Evolutionary conservation across 2,113 vertebrate species (phyloP).

Genomic region (Limnothrissa miodon): DNA sequence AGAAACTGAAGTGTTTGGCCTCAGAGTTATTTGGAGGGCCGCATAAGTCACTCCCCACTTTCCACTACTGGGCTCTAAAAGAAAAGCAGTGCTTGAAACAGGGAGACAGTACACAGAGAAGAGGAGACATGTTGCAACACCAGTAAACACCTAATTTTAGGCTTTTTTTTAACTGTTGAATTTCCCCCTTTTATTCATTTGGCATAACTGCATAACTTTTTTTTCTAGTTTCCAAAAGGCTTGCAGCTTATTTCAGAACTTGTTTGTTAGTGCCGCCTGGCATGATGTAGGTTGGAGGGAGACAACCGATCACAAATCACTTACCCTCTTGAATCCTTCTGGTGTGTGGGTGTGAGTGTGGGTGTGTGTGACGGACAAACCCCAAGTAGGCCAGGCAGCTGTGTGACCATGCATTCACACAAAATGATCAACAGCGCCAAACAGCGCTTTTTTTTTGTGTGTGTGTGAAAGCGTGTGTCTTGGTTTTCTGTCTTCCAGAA

Average conservation of each 20-base stretch:
- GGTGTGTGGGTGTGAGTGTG: slow-evolving; percentile 33
- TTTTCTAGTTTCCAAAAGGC: slow-evolving; percentile 10
- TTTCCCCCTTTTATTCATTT: slow-evolving; percentile 66
- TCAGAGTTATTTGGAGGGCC: neutral
- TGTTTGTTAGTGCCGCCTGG: slow-evolving; percentile 35
- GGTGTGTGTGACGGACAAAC: neutral
- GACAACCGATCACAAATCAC: neutral
- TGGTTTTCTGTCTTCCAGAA: slow-evolving; percentile 39
- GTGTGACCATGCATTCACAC: slow-evolving; percentile 31
- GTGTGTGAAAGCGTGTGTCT: slow-evolving; percentile 37
- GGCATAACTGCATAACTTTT: slow-evolving; percentile 56
- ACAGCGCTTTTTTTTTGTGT: neutral
- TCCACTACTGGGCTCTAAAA: neutral
- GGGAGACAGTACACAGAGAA: neutral
- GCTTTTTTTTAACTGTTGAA: slow-evolving; percentile 65
- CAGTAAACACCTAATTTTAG: slow-evolving; percentile 56
- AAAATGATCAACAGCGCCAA: neutral
- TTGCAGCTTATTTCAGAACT: slow-evolving; percentile 47
- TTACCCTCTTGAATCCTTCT: slow-evolving; percentile 43
- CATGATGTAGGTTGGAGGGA: neutral
- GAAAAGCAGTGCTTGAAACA: neutral
- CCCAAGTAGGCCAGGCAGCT: neutral
- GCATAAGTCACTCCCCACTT: neutral
- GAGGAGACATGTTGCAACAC: slow-evolving; percentile 43
- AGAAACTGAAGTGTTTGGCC: neutral